Conservation (phyloP, 2,797 vertebrate genomes). For the Takifugu ocellatus region DNA sequence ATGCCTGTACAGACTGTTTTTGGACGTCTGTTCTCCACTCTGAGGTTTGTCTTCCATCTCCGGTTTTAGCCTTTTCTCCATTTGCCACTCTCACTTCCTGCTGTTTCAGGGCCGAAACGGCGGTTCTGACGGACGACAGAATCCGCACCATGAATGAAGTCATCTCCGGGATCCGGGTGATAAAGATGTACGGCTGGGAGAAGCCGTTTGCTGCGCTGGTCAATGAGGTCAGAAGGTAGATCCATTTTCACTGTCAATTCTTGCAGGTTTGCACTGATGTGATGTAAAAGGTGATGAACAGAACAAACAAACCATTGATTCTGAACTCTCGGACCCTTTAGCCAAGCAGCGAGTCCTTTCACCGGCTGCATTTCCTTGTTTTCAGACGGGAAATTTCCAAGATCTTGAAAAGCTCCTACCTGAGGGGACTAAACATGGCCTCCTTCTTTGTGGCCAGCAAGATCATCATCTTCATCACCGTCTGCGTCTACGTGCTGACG, state of each 20-base stretch:
- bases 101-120: conserved; percentile 82
- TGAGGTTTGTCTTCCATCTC: conserved; percentile 68
- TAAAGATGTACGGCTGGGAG: conserved; percentile 98
- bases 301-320: not conserved
- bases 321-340: no score
- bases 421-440: conserved; percentile 92
- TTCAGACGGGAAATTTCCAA: conserved; percentile 89
- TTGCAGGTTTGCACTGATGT: not conserved
- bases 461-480: conserved; percentile 89
- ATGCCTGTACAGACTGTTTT: conserved; percentile 84
- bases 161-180: conserved; percentile 91
- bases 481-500: conserved; percentile 84
- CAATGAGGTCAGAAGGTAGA: conserved; percentile 83
- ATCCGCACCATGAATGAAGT: conserved; percentile 97
- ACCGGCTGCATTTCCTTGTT: not conserved
- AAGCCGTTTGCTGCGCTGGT: conserved; percentile 86
- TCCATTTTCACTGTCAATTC: not conserved
- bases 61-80: not conserved
- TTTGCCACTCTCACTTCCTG: not conserved
- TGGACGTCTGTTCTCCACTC: conserved; percentile 82
- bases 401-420: conserved; percentile 89
- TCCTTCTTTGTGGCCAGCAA: conserved; percentile 92
- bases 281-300: not conserved
- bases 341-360: no score
- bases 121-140: conserved; percentile 83